These are phyloP conservation scores for Coronaproctus castanopsis DNA, from an alignment of 2,888 invertebrate species.

Conservation along the genomic window DNA sequence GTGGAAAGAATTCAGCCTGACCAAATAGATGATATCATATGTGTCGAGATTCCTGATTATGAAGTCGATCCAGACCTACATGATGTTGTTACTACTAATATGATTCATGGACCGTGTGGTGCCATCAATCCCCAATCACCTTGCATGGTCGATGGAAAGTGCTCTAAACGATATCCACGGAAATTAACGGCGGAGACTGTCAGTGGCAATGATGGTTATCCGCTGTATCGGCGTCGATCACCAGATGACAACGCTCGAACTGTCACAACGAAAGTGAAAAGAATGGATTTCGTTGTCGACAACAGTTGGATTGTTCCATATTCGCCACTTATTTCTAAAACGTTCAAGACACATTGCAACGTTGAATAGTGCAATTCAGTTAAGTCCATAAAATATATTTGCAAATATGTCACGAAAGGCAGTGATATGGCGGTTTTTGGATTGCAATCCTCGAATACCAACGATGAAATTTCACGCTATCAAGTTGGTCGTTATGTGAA, in stretches of 20 bases:
- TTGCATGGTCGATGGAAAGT: constrained; percentile 21
- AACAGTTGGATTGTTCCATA: constrained; percentile 19
- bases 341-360: constrained; percentile 21
- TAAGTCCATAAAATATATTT: constrained; percentile 26
- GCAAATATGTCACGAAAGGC: constrained; percentile 23
- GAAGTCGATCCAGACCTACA: constrained; percentile 19
- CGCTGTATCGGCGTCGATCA: constrained; percentile 20
- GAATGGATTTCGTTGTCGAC: constrained; percentile 17
- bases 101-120: constrained; percentile 24
- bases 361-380: constrained; percentile 26
- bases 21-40: constrained; percentile 23
- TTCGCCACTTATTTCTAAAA: constrained; percentile 17
- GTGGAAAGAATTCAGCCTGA: constrained; percentile 21
- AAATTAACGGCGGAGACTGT: constrained; percentile 20
- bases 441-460: constrained; percentile 15
- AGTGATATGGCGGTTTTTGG: too few relatives aligned
- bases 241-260: constrained; percentile 21
- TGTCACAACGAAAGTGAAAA: constrained; percentile 18
- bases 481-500: constrained; percentile 16
- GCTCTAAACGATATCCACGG: constrained; percentile 19
- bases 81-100: constrained; percentile 22
- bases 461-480: constrained; percentile 19
- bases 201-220: constrained; percentile 24
- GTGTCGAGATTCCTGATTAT: constrained; percentile 24
- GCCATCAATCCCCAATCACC: constrained; percentile 17